Base-by-base conservation (phyloP, 2,113 vertebrate species). In the Prinia subflava region DNA sequence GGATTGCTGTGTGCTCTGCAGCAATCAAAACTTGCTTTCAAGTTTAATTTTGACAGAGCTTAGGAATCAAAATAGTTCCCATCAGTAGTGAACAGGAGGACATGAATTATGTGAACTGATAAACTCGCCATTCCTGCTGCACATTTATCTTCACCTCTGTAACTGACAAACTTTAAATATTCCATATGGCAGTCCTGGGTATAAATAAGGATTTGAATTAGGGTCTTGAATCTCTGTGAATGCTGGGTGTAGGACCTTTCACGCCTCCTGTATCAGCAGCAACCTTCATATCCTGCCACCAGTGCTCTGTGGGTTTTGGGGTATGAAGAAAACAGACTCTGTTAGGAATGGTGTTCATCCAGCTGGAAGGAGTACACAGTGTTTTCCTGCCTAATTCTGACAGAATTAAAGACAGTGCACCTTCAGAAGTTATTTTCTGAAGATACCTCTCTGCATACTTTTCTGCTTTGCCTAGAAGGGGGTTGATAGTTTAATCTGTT, bases 121-220 rank as follows among this genome's bases (percentile, higher is more conserved):
- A 92, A 89, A 83, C 39, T 47, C 74, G 11, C 15, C 41, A 70
- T 88, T 94, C 89, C 79, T 81, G 47, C n/a, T 68, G 56, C 49
- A 71, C 47, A 44, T 93, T 94, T 63, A 83, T 95, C 79, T 90
- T 93, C 75, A 71, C 20, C n/a, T 93, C 44, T 88, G 46, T 55
- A 80, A 94, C 10, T 90, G 7, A 81, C 49, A 67, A 93, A 83
- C 75, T 80, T 87, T 44, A 67, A 83, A 57, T 68, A 69, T 88
- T 91, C 23, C 55, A 22, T 80, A 33, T 86, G 78, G 53, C 56
- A 83, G 21, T 39, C 62, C 41, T 70, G 39, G 5, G 1, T 56
- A 52, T 70, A 90, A 86, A 81, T 68, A 56, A 63, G 46, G 33
- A 20, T 56, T 90, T 93, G 55, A 56, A 70, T 86, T 59, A 70